Base-by-base conservation (phyloP, 2,113 vertebrate species). In the Dryoscopus gambensis region DNA sequence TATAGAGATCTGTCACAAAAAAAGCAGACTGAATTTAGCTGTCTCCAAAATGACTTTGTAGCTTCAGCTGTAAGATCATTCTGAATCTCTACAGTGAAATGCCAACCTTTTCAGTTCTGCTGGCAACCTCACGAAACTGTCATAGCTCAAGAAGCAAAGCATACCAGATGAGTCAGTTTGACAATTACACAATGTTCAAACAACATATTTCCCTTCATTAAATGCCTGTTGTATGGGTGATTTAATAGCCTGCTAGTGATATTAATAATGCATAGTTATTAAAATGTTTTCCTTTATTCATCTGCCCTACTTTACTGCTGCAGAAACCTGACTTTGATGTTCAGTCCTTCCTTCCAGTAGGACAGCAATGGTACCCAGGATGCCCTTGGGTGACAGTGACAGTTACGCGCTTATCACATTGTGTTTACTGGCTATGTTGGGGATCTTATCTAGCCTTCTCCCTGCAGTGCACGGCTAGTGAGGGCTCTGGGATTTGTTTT, bases 121-220 rank as follows among this genome's bases (percentile, higher is more conserved):
- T 90, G 88, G 88, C 92, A 94, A 71, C 68, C 86, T 92, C 64
- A 89, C 0, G 3, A 50, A 94, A 83, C 71, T 92, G 83, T 78
- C 95, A 87, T 50, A 92, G 76, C 73, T 90, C 77, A 87, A 90
- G 85, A 88, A 70, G 76, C 68, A 95, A 90, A 94, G 53, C 92
- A 78, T 9, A 46, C 90, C 95, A 92, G 69, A 95, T 78, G 90
- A 92, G 68, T 64, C 77, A 81, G 76, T 81, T 10, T 87, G 84
- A 95, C 90, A 96, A 90, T 83, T 91, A 95, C 84, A 84, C 55
- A 91, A 47, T 83, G 91, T 93, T 96, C 91, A 93, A 90, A 94
- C 91, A 96, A 93, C 91, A 94, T 28, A 93, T 59, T 95, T 77
- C 50, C 84, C 78, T 90, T 94, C 93, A 93, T 93, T 80, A 96